Base-by-base conservation (phyloP, 2,113 vertebrate species). In the Fukomys damarensis region DNA sequence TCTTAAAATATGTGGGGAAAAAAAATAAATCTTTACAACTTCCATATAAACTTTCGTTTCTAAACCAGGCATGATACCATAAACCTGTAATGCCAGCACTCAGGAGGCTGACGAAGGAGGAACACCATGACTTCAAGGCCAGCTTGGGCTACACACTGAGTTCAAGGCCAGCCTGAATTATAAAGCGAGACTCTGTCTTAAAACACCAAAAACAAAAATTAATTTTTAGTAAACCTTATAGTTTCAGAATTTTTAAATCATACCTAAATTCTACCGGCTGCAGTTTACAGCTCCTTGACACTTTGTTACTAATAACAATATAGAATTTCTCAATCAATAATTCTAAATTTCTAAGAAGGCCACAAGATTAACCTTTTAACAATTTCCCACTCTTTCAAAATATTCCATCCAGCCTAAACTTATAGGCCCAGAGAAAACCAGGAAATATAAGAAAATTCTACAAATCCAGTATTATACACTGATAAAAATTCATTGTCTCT, bases 241-340 rank as follows among this genome's bases (percentile, higher is more conserved):
- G n/a, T 92, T 95, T 46, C 86, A 88, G 86, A 82, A 89, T 81
- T 94, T 58, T 95, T 83, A 68, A 5, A 43, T 66, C 68, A 80
- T 30, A 66, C 3, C 6, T 63, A 56, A 86, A 16, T 26, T 17
- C 38, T 89, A 46, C 32, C n/a, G 56, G 32, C 41, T 86, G 3
- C 22, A 86, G 52, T 82, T 95, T 93, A 43, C 24, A 41, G 20
- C 19, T 61, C 54, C 82, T 43, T 76, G 46, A 91, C 13, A 38
- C 52, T 91, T 70, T 79, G 22, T n/a, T 28, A 86, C 58, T 70
- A 54, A 49, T 35, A 90, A 70, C 8, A 94, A 35, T 8, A 14
- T 82, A 61, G 41, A 86, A 82, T 63, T 86, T 49, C 59, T 90
- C 54, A 89, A 58, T 41, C 76, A 92, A 63, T 79, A 92, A 52